These are phyloP conservation scores for Crocidura indochinensis DNA, from an alignment of 2,797 vertebrate genomes.

Conservation along the genomic window DNA sequence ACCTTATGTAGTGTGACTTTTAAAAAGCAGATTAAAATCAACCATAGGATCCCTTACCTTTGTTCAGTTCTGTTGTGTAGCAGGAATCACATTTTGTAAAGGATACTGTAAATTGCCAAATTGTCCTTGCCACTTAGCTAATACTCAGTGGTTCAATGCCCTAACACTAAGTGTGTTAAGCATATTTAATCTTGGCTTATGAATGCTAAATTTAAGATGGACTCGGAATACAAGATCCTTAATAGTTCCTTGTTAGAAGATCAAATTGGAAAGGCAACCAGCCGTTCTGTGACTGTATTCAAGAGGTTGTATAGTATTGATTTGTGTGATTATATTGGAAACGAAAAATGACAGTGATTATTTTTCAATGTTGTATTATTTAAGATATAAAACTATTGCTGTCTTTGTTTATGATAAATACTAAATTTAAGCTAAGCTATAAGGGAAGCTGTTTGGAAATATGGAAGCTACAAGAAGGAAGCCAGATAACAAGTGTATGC, in stretches of 20 bases:
- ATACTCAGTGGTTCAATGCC: conserved; percentile 18
- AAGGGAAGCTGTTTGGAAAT: conserved; percentile 93
- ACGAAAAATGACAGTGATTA: conserved; percentile 82
- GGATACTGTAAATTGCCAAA: conserved; percentile 43
- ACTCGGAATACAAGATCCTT: conserved; percentile 21
- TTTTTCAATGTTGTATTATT: conserved; percentile 83
- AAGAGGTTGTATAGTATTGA: conserved; percentile 75
- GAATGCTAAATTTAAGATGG: conserved; percentile 36
- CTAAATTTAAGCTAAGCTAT: conserved; percentile 92
- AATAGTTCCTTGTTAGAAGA: conserved; percentile 71
- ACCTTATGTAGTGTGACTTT: neutral
- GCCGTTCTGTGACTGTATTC: conserved; percentile 35
- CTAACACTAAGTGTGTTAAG: conserved; percentile 16
- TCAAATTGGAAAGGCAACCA: conserved; percentile 70
- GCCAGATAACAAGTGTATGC: conserved; percentile 92
- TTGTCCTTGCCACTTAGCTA: conserved; percentile 4
- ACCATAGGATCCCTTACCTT: neutral
- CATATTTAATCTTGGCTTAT: conserved; percentile 66
- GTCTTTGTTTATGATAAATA: conserved; percentile 89
- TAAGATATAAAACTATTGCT: conserved; percentile 88
- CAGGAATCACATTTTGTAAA: conserved; percentile 64
- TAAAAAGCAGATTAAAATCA: conserved; percentile 35
- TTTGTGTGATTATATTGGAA: conserved; percentile 70
- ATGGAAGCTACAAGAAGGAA: conserved; percentile 94
- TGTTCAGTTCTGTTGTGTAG: conserved; percentile 9